Conservation (phyloP, 2,888 invertebrate species). For the Diarsia mendica region DNA sequence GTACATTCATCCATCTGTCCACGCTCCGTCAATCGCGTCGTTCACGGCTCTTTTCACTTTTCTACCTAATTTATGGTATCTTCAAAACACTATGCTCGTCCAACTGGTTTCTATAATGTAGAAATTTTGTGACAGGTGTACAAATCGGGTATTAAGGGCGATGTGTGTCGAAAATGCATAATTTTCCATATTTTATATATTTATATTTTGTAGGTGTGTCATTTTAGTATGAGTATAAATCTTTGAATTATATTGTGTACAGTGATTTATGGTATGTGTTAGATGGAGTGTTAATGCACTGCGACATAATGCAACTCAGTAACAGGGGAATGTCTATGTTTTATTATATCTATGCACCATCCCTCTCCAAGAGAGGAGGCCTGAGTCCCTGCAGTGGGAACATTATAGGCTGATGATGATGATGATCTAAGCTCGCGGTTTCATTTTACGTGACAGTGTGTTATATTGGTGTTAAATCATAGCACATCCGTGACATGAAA, state of each 20-base stretch:
- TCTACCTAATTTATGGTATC: conserved; percentile 60
- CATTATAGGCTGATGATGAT: too few species aligned
- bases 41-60: conserved; percentile 72
- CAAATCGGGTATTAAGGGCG: conserved; percentile 20
- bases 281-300: too few species aligned
- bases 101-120: conserved; percentile 43
- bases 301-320: too few species aligned
- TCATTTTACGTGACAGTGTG: too few species aligned
- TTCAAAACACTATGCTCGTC: conserved; percentile 20
- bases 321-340: too few species aligned
- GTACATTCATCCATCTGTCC: conserved; percentile 49
- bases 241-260: not conserved
- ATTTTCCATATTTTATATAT: conserved; percentile 5
- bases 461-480: too few species aligned
- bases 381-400: too few species aligned
- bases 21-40: conserved; percentile 58
- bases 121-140: conserved; percentile 32
- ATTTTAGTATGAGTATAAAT: conserved; percentile 4
- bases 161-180: conserved; percentile 15
- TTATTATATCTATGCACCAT: too few species aligned
- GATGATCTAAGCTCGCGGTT: too few species aligned
- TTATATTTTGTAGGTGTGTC: not conserved
- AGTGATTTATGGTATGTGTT: not conserved
- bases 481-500: too few species aligned
- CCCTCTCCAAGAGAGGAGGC: too few species aligned